Evolutionary conservation across 2,888 invertebrate species (phyloP), one percentile per base, ranked within the genome.

Genomic region (Hipparchia semele): DNA sequence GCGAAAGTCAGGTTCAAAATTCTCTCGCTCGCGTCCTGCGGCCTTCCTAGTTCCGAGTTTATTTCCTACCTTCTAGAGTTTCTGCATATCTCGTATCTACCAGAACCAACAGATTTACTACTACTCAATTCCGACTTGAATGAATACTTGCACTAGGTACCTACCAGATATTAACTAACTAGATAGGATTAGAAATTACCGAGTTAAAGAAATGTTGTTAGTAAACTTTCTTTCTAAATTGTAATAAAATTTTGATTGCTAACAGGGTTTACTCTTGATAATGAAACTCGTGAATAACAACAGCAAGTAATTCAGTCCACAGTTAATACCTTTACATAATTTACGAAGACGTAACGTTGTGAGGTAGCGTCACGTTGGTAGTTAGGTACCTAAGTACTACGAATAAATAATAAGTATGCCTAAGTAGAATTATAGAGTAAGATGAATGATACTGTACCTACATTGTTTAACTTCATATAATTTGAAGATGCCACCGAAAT

Each of bases 1-100:
- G 90, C 87, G 91, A 91, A 92, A 92, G 91, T 87, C 88, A 90
- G 89, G 91, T 90, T 89, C 90, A 89, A 88, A 73, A 84, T 85
- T 86, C 90, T 86, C 75, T 78, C 73, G 71, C 77, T 58, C 75
- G 78, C 80, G 79, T 80, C 83, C 82, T 79, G 76, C 73, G 74
- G 69, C 73, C 75, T 78, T 76, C 78, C 77, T 73, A 71, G 72
- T 77, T 77, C 80, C 70, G 68, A 68, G 53, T 60, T 10, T 33
- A 7, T 65, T 65, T 65, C 65, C 65, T 65, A 9, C 53, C 65
- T 33, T 23, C 53, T 51, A 65, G 23, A 65, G 23, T 23, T 33
- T 12, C 23, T 53, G 2, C 51, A 33, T 39, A 54, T 9, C 9
- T n/a, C 2, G 8, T n/a, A 65, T 33, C 23, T 65, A 53, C 65